These are phyloP conservation scores for Ranitomeya imitator DNA, from an alignment of 2,113 vertebrate species.

Conservation along the genomic window DNA sequence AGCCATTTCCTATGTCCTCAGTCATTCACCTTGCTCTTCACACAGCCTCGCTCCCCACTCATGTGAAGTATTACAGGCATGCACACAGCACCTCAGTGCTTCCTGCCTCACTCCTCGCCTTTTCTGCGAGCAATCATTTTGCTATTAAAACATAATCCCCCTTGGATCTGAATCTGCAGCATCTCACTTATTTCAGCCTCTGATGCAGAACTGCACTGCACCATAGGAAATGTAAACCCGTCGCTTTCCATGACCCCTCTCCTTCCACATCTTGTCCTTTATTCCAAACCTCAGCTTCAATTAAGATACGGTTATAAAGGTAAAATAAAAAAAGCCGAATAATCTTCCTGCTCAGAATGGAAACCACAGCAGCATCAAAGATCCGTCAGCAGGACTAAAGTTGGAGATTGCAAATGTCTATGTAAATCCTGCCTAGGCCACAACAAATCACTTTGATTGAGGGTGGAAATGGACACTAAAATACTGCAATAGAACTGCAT, in stretches of 20 bases:
- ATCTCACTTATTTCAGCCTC: conserved; percentile 11
- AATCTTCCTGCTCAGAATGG: not conserved
- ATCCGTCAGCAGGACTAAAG: not conserved
- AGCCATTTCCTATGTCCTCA: not conserved
- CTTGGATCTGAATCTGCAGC: conserved; percentile 28
- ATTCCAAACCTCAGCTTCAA: not conserved
- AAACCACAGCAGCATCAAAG: not conserved
- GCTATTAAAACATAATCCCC: conserved; percentile 28
- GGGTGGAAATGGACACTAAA: not conserved
- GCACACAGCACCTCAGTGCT: not conserved
- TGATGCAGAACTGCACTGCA: not conserved
- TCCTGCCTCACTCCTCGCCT: not conserved
- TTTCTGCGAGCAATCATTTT: conserved; percentile 31
- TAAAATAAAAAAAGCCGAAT: not conserved
- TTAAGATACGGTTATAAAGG: not conserved
- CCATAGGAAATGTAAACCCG: not conserved
- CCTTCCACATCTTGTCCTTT: not conserved
- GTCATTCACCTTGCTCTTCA: not conserved
- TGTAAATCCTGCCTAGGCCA: too few species aligned
- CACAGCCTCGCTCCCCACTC: not conserved
- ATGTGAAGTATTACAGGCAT: not conserved
- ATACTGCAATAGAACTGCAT: not conserved
- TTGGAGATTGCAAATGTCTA: too few species aligned
- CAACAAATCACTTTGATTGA: too few species aligned
- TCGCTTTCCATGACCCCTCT: not conserved